Conservation (phyloP, 2,888 invertebrate species). For the Sphaerolaimus hirsutus region DNA sequence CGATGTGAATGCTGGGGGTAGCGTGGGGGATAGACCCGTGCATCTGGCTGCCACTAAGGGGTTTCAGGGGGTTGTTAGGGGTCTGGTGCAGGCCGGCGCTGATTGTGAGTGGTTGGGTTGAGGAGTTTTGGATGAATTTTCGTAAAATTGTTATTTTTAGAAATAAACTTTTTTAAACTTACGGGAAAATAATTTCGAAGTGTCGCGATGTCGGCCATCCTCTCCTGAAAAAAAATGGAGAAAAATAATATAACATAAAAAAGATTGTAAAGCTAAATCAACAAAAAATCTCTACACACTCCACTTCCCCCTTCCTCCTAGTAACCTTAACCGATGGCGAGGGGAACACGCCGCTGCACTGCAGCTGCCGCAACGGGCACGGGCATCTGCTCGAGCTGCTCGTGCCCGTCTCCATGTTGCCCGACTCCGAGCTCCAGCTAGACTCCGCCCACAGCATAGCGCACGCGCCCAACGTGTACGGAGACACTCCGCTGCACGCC, state of each 20-base stretch:
- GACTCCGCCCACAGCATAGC: neutral
- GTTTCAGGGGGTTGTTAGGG: constrained; percentile 24
- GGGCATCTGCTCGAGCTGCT: constrained; percentile 26
- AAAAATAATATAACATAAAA: too few relatives aligned
- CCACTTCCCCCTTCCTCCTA: too few relatives aligned
- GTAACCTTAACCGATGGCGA: constrained; percentile 30
- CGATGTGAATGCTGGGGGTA: constrained; percentile 15
- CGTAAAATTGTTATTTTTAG: neutral
- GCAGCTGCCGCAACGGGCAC: constrained; percentile 29
- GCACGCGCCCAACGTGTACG: constrained; percentile 21
- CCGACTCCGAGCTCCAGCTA: neutral
- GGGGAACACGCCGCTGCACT: constrained; percentile 30
- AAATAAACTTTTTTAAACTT: too few relatives aligned
- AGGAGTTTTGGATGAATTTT: constrained; percentile 1
- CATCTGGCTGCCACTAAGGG: constrained; percentile 29
- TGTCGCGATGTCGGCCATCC: too few relatives aligned
- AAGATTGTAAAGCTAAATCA: too few relatives aligned
- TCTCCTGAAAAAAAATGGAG: too few relatives aligned
- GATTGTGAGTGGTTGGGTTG: constrained; percentile 20
- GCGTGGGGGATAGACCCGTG: constrained; percentile 29
- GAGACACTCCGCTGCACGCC: constrained; percentile 30
- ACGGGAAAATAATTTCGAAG: too few relatives aligned
- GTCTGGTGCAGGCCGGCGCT: constrained; percentile 26
- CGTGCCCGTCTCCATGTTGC: constrained; percentile 9
- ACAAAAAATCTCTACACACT: too few relatives aligned